Evolutionary conservation across 2,797 vertebrate species (phyloP), one percentile per base, ranked within the genome.

Genomic region (Taenioides sp.): DNA sequence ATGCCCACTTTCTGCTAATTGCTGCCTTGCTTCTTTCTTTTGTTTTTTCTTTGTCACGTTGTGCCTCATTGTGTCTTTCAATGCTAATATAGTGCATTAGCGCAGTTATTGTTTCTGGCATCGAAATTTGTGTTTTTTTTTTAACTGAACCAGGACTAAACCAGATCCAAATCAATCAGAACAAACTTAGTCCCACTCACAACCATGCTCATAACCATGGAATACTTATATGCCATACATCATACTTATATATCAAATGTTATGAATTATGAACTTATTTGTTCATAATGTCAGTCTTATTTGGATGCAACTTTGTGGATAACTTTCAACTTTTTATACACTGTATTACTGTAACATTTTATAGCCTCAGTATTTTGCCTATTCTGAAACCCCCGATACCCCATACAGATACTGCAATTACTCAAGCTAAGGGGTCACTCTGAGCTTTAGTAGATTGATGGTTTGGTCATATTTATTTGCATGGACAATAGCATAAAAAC

Each of bases 1-100:
- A 9, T 83, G 82, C 83, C 86, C 49, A 40, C 62, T 82, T 77
- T 79, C 63, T 79, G 40, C 73, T 69, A 57, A 55, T 65, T 62
- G 40, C 58, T 52, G 52, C 67, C 50, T 72, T n/a, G 10, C 69
- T 67, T 63, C 60, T 65, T 57, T 37, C 76, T 77, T 67, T 18
- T 31, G 65, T 65, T 54, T 60, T 60, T 69, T 79, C 55, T 49
- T 60, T 72, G 12, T 43, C 67, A 60, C 61, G 67, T 61, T 65
- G n/a, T 49, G 37, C 69, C 52, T 79, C 47, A 72, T 12, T 57
- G 65, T 59, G 66, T 25, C 62, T 47, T 47, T 50, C 63, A 65
- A 43, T 0, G 18, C 34, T 63, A 63, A 43, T 63, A 63, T 23
- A 43, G 43, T 63, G 43, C 61, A 63, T 63, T 63, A 63, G 4